phyloP scores from a whole-genome alignment of 2,797 vertebrate species.

The Antennarius maculatus region DNA sequence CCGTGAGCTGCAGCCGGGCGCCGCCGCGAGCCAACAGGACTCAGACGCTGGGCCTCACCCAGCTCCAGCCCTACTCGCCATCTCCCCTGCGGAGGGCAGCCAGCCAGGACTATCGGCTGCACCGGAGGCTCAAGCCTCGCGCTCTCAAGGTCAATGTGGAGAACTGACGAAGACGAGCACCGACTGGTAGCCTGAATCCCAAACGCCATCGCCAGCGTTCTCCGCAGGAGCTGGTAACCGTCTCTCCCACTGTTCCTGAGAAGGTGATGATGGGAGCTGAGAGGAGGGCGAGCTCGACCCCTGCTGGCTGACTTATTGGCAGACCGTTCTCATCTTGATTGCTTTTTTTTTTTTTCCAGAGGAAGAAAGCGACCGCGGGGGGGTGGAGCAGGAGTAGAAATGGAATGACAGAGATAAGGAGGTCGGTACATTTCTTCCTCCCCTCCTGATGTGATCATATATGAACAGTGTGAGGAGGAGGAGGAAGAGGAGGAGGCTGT shows the following conservation, averaged over 20 bases:
- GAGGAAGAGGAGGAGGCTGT: slow-evolving; percentile 45
- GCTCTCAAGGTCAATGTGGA: slow-evolving; percentile 72
- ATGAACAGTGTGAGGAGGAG: slow-evolving; percentile 19
- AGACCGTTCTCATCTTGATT: slow-evolving; percentile 50
- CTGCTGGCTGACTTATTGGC: slow-evolving; percentile 38
- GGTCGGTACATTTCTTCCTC: slow-evolving; percentile 30
- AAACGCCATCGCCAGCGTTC: slow-evolving; percentile 44
- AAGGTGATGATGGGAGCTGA: slow-evolving; percentile 17
- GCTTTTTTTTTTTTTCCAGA: slow-evolving; percentile 39
- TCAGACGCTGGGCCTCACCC: slow-evolving; percentile 29
- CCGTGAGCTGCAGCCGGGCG: slow-evolving; percentile 75
- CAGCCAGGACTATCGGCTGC: slow-evolving; percentile 69
- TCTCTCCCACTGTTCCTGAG: slow-evolving; percentile 11
- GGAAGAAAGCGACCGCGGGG: slow-evolving; percentile 27
- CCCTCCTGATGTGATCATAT: slow-evolving; percentile 25
- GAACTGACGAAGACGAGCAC: slow-evolving; percentile 64
- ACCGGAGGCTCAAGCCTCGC: slow-evolving; percentile 66
- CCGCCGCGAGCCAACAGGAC: slow-evolving; percentile 43
- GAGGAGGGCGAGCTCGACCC: slow-evolving; percentile 36
- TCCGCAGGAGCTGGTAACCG: slow-evolving; percentile 28
- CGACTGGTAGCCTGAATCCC: slow-evolving; percentile 10
- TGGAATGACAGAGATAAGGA: not conserved
- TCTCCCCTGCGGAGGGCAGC: slow-evolving; percentile 44
- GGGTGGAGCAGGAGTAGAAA: slow-evolving; percentile 6
- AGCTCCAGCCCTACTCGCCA: slow-evolving; percentile 50